These are phyloP conservation scores for Anoplopoma fimbria DNA, from an alignment of 2,113 vertebrate species.

Conservation along the genomic window DNA sequence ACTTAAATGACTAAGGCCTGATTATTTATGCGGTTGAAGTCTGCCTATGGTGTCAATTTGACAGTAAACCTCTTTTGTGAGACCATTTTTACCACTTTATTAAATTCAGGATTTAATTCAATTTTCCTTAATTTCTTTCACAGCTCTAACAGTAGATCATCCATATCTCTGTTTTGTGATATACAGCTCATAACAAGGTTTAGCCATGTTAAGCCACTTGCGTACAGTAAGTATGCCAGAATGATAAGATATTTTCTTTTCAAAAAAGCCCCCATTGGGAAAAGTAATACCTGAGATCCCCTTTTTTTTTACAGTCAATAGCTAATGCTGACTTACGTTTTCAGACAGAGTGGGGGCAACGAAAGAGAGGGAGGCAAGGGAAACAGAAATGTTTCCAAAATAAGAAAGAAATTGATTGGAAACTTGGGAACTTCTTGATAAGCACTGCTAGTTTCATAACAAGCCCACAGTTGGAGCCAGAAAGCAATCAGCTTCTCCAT, in stretches of 20 bases:
- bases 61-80: background rate
- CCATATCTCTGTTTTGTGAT: background rate
- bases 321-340: background rate
- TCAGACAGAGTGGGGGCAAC: background rate
- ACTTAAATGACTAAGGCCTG: background rate
- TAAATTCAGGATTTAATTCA: background rate
- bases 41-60: background rate
- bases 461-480: background rate
- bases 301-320: background rate
- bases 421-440: constrained; percentile 3
- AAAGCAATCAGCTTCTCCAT: background rate
- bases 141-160: background rate
- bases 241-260: no score
- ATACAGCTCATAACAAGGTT: background rate
- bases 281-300: background rate
- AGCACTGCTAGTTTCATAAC: background rate
- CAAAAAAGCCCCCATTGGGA: no score
- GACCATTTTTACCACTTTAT: background rate
- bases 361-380: background rate
- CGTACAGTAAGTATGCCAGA: background rate
- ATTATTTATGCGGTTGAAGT: background rate
- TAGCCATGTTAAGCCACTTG: background rate
- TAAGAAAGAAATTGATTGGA: background rate
- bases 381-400: background rate
- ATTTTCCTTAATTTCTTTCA: background rate